Evolutionary conservation across 2,113 vertebrate genomes (phyloP), one percentile per base, ranked within the genome.

Genomic region (Cichladusa arquata): DNA sequence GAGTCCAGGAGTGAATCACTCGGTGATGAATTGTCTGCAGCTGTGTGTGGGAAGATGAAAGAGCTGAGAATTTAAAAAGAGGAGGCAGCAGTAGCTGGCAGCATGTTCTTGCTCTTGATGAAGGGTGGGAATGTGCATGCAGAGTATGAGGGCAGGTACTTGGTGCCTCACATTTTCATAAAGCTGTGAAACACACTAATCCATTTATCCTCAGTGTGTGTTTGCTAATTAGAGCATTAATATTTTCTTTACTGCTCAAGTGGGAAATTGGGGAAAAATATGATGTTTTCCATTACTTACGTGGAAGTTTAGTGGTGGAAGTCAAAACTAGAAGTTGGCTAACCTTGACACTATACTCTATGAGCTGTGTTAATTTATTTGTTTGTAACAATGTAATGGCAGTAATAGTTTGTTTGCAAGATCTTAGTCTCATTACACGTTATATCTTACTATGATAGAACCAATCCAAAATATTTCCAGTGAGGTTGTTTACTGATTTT

Each of bases 1-100:
- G 85, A 81, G 65, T 74, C 61, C 69, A 54, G 60, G 82, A 95
- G 57, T 96, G 94, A 96, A 67, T 97, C 95, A 90, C 40, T 74
- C 0, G 0, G 12, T 86, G 72, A 38, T 88, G 73, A 53, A 85
- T 91, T 81, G 92, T 93, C 70, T 96, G 81, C 69, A 86, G 89
- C 88, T 78, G 74, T 80, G 73, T 34, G 81, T 92, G 86, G 96
- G 91, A 93, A 89, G 86, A 91, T 92, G 36, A 76, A 93, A 87
- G 64, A 51, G 40, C 29, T 57, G 69, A n/a, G 76, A 53, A 34
- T 60, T 81, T 81, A 45, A 38, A 58, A 61, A 50, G 56, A 60
- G 71, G 70, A 90, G 85, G 81, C 83, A 12, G 61, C 13, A 6
- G 64, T 78, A 74, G 92, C 67, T 91, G 60, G 51, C 56, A 71